These are phyloP conservation scores for Clunio marinus DNA, from an alignment of 2,888 invertebrate genomes.

Conservation along the genomic window DNA sequence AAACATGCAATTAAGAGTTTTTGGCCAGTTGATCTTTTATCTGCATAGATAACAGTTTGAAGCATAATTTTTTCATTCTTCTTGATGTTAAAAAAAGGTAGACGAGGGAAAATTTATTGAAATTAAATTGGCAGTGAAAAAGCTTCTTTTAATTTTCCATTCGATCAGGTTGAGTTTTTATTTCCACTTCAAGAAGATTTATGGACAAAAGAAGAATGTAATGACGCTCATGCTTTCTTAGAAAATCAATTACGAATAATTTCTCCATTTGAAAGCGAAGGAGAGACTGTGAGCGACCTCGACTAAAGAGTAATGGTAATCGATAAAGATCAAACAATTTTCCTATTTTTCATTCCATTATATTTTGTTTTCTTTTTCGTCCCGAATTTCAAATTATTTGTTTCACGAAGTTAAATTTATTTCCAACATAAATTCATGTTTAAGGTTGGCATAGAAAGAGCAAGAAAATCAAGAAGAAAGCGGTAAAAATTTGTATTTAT, in stretches of 20 bases:
- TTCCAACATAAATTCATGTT: background rate
- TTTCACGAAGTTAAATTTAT: background rate
- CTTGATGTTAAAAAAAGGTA: too few relatives aligned
- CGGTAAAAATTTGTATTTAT: background rate
- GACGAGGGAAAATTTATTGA: slow-evolving; percentile 4
- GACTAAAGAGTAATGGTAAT: background rate
- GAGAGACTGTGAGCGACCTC: too few relatives aligned
- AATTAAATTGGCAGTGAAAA: background rate
- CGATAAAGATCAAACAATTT: background rate
- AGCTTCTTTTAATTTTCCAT: background rate
- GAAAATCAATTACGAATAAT: slow-evolving; percentile 10
- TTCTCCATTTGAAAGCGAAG: slow-evolving; percentile 9
- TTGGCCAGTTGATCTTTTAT: too few relatives aligned
- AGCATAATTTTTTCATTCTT: too few relatives aligned
- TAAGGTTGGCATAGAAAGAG: too few relatives aligned
- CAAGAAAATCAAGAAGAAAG: background rate
- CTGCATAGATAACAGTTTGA: too few relatives aligned
- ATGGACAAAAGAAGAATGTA: background rate
- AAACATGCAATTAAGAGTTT: too few relatives aligned
- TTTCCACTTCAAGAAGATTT: background rate
- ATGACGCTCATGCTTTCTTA: background rate
- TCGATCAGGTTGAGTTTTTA: background rate
- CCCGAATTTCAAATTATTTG: background rate
- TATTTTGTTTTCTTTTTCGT: background rate
- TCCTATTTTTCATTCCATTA: background rate